phyloP scores from a whole-genome alignment of 64 coral and sea anemone genomes.

The Actinia equina region DNA sequence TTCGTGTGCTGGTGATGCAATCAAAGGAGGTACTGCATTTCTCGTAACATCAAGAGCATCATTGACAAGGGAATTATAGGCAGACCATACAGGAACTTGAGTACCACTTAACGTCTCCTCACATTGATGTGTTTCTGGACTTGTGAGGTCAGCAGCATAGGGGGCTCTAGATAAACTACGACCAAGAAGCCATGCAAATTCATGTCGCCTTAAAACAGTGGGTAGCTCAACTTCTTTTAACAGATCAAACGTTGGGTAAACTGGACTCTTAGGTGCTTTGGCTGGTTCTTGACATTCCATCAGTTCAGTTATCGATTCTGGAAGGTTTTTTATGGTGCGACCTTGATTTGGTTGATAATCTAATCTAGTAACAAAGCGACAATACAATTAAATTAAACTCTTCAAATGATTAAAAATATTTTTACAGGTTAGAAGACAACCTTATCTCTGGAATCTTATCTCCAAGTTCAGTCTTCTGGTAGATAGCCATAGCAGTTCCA shows the following conservation, averaged over 20 bases:
- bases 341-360: too few relatives aligned
- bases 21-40: slow-evolving; percentile 1
- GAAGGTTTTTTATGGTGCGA: slow-evolving; percentile 34
- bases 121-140: too few relatives aligned
- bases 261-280: not conserved
- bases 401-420: too few relatives aligned
- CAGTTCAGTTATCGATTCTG: slow-evolving; percentile 34
- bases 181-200: slow-evolving; percentile 43
- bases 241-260: slow-evolving; percentile 11
- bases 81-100: slow-evolving; percentile 37
- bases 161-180: slow-evolving; percentile 17
- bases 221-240: slow-evolving; percentile 12
- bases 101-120: not conserved
- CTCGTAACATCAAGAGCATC: slow-evolving; percentile 9
- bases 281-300: slow-evolving; percentile 16
- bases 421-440: too few relatives aligned
- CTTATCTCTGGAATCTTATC: too few relatives aligned
- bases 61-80: slow-evolving; percentile 41
- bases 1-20: slow-evolving; percentile 31
- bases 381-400: too few relatives aligned
- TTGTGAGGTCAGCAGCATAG: too few relatives aligned
- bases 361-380: too few relatives aligned
- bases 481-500: too few relatives aligned
- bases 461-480: too few relatives aligned
- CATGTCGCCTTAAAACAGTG: not conserved